Base-by-base conservation (phyloP, 1,140 invertebrate genomes). In the Helicoverpa zea region DNA sequence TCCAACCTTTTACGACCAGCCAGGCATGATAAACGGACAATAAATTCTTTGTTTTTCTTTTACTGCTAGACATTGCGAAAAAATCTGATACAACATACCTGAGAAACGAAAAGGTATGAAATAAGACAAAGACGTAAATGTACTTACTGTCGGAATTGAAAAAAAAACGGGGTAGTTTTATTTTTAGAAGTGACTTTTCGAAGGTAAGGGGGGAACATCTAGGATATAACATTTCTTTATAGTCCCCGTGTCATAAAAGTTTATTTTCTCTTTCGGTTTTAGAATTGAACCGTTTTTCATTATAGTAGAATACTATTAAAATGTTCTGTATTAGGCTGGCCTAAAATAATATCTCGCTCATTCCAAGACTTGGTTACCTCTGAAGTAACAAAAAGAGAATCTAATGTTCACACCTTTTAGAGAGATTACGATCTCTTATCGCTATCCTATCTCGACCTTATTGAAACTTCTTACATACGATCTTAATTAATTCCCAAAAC, bases 401-500 rank as follows among this genome's bases (percentile, higher is more conserved):
- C 13, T 10, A 43, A 64, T 64, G 35, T 66, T 43, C 9, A 43
- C 29, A 35, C 10, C 29, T 43, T 5, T 9, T 1, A 5, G 30
- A 54, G 2, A 14, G n/a, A 52, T 54, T 30, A 12, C 43, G 9
- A 63, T 23, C n/a, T 29, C 49, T 14, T 63, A 76, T 63, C 58
- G 52, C 43, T 11, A 49, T 47, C 13, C 18, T 4, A 76, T 59
- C 47, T 23, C 56, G 29, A 7, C 7, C 18, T 66, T 73, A 58
- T 23, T 43, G 35, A 43, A 43, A 43, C 51, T 63, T 10, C 68
- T 72, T 77, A 77, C 61, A 66, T 54, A 54, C 61, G 75, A 77
- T 13, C 75, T 30, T 66, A 66, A 77, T 77, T 77, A 64, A 77
- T 77, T 77, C 49, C 47, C 29, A 16, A 77, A 77, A 77, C 54